A percentile compares a stretch with the other conserved stretches of the same genome.
Conservation (phyloP, 2,888 invertebrate species). For the Notodromas monacha region DNA sequence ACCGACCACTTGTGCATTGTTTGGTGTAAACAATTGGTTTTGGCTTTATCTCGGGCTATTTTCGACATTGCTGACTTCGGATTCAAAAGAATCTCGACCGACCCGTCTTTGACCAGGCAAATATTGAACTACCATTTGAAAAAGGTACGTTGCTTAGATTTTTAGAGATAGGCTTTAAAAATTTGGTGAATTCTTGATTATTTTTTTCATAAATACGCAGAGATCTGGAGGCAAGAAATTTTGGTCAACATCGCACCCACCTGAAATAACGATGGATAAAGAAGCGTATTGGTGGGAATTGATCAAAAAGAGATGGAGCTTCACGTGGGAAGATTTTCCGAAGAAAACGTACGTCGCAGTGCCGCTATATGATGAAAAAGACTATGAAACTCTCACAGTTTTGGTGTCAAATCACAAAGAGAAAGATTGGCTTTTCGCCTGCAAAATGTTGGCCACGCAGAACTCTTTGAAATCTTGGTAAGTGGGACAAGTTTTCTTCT, state of each 20-base stretch:
- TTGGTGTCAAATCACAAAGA: neutral
- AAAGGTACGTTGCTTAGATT: neutral
- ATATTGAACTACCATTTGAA: neutral
- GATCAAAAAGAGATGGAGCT: neutral
- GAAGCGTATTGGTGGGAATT: neutral
- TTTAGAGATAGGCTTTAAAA: no score
- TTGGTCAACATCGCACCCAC: neutral
- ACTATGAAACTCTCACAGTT: neutral
- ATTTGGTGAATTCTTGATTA: neutral
- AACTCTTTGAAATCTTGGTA: no score
- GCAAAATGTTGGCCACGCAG: no score
- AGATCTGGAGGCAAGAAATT: neutral
- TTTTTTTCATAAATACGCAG: neutral
- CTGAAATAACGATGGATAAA: neutral
- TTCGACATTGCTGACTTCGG: slow-evolving; percentile 37
- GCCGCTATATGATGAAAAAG: neutral
- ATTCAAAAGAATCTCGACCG: neutral
- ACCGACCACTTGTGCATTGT: slow-evolving; percentile 65
- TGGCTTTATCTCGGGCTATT: slow-evolving; percentile 38
- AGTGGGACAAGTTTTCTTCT: no score
- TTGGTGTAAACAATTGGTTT: slow-evolving; percentile 66
- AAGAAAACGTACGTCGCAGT: neutral
- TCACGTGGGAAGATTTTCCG: neutral
- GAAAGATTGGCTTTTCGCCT: slow-evolving; percentile 1
- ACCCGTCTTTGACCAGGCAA: neutral